Conservation (phyloP, 2,888 invertebrate genomes). For the Agonopterix arenella region DNA sequence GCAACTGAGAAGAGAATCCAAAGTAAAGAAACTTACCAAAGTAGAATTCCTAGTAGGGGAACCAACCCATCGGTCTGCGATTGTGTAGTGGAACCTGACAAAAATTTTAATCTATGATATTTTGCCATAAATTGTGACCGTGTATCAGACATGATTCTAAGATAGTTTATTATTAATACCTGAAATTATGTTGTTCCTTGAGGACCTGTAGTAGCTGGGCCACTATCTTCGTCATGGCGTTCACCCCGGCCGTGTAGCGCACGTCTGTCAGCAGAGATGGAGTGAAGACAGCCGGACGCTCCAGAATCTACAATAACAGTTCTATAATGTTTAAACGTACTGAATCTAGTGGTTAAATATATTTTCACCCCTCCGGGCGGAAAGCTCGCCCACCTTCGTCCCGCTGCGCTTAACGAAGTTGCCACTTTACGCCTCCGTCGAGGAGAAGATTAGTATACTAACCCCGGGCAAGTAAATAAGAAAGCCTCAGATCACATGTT, state of each 20-base stretch:
- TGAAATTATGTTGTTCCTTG: constrained; percentile 53
- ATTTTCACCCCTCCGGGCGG: no score
- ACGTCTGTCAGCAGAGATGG: constrained; percentile 41
- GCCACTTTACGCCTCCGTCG: no score
- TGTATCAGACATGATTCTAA: no score
- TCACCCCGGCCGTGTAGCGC: constrained; percentile 44
- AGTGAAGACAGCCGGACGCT: constrained; percentile 33
- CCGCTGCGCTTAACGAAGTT: no score
- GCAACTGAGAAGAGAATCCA: neutral
- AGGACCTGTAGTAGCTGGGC: constrained; percentile 44
- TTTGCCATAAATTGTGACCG: no score
- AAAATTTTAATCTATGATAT: neutral
- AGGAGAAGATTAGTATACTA: no score
- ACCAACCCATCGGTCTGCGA: constrained; percentile 60
- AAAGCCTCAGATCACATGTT: no score
- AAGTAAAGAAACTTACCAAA: constrained; percentile 32
- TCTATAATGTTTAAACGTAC: no score
- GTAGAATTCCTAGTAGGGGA: constrained; percentile 49
- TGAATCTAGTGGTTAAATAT: no score
- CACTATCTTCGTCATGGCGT: constrained; percentile 55
- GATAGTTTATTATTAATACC: constrained; percentile 22
- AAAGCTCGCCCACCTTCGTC: no score
- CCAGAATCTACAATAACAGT: constrained; percentile 32
- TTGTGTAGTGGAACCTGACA: constrained; percentile 56
- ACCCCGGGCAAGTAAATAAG: no score